Evolutionary conservation across 2,113 vertebrate species (phyloP), one percentile per base, ranked within the genome.

Genomic region (Otis tarda): DNA sequence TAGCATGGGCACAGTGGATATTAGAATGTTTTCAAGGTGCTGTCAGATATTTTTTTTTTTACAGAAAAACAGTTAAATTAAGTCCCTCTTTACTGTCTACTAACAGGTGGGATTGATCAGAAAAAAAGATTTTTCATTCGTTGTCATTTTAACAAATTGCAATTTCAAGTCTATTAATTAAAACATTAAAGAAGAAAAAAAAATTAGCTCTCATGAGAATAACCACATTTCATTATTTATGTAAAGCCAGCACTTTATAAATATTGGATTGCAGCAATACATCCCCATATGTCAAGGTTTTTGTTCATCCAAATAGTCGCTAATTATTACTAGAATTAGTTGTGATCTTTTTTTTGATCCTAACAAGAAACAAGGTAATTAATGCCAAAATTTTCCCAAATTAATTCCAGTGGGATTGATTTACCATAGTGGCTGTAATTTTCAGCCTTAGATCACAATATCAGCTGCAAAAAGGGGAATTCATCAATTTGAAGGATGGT

Each of bases 281-380:
- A 49, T 64, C 43, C 31, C 39, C 60, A 87, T 87, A 70, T 83
- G 78, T 80, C 67, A 83, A 59, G 50, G 60, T 37, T 93, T 95
- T 69, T 79, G 41, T 87, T 87, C 61, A 83, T 79, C 35, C 2
- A 14, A 80, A 79, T 60, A 64, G 50, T 95, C 31, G 55, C 43
- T 87, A 90, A 93, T 95, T 78, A 83, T 90, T 78, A 69, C 31
- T 55, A 64, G 67, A 59, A 70, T 93, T 80, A 64, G 50, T 69
- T 90, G 56, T 83, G 77, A 83, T 89, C 70, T 71, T 53, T 82
- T 82, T 82, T 94, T 92, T 89, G 76, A 78, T 93, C 67, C 24
- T 83, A 70, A 87, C 23, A 90, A 86, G 49, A 77, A 86, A 78
- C 82, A 64, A 87, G 22, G 25, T 67, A 83, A 78, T 82, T 73